These are phyloP conservation scores for Procambarus virginalis DNA, from an alignment of 1,140 invertebrate genomes.

Conservation along the genomic window DNA sequence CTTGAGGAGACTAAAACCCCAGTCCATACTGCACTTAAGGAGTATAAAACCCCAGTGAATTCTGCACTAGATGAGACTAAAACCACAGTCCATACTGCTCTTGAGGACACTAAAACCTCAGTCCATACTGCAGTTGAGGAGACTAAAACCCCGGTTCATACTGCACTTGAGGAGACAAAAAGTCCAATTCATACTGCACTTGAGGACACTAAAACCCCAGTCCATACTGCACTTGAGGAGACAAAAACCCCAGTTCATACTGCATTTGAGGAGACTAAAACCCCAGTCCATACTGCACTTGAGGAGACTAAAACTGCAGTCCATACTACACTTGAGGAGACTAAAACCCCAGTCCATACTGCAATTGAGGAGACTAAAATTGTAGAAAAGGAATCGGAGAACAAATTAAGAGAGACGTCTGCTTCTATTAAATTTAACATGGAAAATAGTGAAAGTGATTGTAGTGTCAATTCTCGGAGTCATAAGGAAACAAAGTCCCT, in stretches of 20 bases:
- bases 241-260: conserved; percentile 15
- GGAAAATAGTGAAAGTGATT: conserved; percentile 25
- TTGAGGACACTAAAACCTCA: conserved; percentile 16
- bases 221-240: conserved; percentile 17
- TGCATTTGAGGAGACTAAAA: conserved; percentile 8
- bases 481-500: neutral
- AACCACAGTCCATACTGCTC: neutral
- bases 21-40: conserved; percentile 14
- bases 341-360: conserved; percentile 14
- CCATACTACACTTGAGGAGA: conserved; percentile 15
- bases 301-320: conserved; percentile 8
- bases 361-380: conserved; percentile 10
- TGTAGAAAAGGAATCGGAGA: neutral
- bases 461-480: neutral
- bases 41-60: conserved; percentile 8
- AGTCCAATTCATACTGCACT: too few species aligned
- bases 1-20: conserved; percentile 6
- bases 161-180: conserved; percentile 2
- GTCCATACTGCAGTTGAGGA: conserved; percentile 19
- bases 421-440: neutral
- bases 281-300: conserved; percentile 9
- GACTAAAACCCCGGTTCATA: conserved; percentile 12
- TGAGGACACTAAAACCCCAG: neutral
- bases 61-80: conserved; percentile 15
- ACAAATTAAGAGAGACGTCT: neutral